Evolutionary conservation across 2,797 vertebrate genomes (phyloP), one percentile per base, ranked within the genome.

Genomic region (Danio tinwini): DNA sequence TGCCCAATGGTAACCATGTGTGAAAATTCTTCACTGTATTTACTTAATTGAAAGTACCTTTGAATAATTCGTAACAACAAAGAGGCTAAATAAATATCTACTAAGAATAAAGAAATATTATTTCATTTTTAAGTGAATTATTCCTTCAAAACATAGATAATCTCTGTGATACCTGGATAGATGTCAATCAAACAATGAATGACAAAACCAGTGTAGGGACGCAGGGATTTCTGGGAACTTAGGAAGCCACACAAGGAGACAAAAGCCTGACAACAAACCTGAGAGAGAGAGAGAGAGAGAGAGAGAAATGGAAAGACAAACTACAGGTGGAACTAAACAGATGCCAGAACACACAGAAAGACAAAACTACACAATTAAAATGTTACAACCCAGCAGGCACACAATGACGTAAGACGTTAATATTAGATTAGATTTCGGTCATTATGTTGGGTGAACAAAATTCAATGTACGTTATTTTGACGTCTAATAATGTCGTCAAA

Each of bases 111-210:
- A 52, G 1, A 12, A n/a, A 19, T 14, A 19, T 14, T 19, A 13
- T 50, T 56, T 42, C 2, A 42, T 55, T 71, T 73, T 74, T 74
- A 47, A 1, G 10, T 61, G 75, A 82, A 78, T 63, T 47, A 58
- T 84, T 72, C 49, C 53, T 29, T 77, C 45, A 45, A 49, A 63
- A 64, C 58, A 40, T 59, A n/a, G 68, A 77, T 42, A 75, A 59
- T 45, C 45, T 63, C 67, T 76, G 79, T 85, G 83, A 81, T 87
- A 90, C 85, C 81, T 87, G 85, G 75, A 87, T 65, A 81, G 78
- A 83, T 55, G 74, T 50, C 83, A 88, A 50, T 85, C 85, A 89
- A 69, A 78, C 78, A 86, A 88, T 74, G 42, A 87, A 80, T 85
- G 69, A 87, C 80, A 81, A 85, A 81, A 86, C 80, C 82, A 85